phyloP scores from a whole-genome alignment of 1,140 invertebrate species.

The Cotesia typhae region DNA sequence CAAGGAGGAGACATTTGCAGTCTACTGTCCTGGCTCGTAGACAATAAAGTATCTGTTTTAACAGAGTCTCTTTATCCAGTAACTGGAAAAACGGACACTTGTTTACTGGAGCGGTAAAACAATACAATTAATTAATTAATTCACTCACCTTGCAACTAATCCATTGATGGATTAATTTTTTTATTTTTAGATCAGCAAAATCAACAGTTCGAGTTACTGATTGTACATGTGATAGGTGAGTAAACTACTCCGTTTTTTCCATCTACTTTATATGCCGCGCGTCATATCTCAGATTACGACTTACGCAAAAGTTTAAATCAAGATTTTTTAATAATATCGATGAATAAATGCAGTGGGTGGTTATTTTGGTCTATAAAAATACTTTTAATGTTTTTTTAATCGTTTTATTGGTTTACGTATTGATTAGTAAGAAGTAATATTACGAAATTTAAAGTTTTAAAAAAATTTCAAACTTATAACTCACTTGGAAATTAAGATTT shows the following conservation, averaged over 20 bases:
- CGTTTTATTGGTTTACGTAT: no score
- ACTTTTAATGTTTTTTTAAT: no score
- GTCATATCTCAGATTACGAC: no score
- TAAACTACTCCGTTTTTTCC: slow-evolving; percentile 37
- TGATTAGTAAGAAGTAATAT: no score
- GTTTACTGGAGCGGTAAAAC: slow-evolving; percentile 64
- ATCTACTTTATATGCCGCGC: background rate
- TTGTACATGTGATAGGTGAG: slow-evolving; percentile 67
- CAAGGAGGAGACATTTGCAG: slow-evolving; percentile 82
- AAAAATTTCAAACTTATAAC: no score
- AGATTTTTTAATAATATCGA: no score
- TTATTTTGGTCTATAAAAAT: no score
- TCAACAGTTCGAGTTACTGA: slow-evolving; percentile 53
- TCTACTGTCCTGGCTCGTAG: slow-evolving; percentile 77
- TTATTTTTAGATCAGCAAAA: slow-evolving; percentile 47
- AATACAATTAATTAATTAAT: no score
- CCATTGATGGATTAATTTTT: background rate
- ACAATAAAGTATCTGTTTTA: slow-evolving; percentile 69
- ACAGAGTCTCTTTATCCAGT: slow-evolving; percentile 75
- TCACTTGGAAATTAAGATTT: no score
- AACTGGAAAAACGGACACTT: slow-evolving; percentile 68
- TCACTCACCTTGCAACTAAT: no score
- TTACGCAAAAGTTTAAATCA: background rate
- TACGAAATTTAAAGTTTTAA: no score
- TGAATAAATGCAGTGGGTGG: no score